phyloP scores from a whole-genome alignment of 1,140 invertebrate genomes.

The Pseudomyrmex flavicornis region DNA sequence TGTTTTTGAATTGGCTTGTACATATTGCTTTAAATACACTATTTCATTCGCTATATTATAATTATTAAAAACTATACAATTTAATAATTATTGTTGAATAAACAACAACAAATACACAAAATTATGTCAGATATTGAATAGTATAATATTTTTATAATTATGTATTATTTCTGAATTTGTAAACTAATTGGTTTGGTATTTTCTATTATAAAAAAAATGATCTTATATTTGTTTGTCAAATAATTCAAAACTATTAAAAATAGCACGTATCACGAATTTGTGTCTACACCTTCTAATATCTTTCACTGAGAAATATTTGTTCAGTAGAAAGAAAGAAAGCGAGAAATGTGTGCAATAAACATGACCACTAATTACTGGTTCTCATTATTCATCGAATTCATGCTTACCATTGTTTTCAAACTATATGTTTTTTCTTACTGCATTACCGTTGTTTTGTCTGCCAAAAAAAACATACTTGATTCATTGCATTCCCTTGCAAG shows the following conservation, averaged over 20 bases:
- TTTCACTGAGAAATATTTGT: conserved; percentile 9
- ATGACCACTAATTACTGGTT: conserved; percentile 48
- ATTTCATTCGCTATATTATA: conserved; percentile 4
- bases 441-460: conserved; percentile 65
- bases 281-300: conserved; percentile 32
- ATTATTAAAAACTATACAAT: conserved; percentile 31
- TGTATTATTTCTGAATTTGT: background rate
- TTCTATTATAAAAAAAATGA: background rate
- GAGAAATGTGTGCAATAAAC: background rate
- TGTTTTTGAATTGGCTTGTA: conserved; percentile 56
- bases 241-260: conserved; percentile 2
- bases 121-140: background rate
- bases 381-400: conserved; percentile 58
- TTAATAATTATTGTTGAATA: conserved; percentile 11
- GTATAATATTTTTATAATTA: conserved; percentile 1
- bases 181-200: conserved; percentile 1
- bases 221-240: background rate
- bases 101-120: background rate
- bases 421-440: conserved; percentile 65
- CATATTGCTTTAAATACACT: conserved; percentile 44
- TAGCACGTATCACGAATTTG: conserved; percentile 19
- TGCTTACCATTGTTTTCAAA: conserved; percentile 69
- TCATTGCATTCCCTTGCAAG: conserved; percentile 61
- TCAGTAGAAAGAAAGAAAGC: background rate
- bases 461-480: conserved; percentile 50